A percentile compares a stretch with the other conserved stretches of the same genome.
Evolutionary conservation across 2,797 vertebrate species (phyloP).

Genomic region (Dendrocincla tyrannina): DNA sequence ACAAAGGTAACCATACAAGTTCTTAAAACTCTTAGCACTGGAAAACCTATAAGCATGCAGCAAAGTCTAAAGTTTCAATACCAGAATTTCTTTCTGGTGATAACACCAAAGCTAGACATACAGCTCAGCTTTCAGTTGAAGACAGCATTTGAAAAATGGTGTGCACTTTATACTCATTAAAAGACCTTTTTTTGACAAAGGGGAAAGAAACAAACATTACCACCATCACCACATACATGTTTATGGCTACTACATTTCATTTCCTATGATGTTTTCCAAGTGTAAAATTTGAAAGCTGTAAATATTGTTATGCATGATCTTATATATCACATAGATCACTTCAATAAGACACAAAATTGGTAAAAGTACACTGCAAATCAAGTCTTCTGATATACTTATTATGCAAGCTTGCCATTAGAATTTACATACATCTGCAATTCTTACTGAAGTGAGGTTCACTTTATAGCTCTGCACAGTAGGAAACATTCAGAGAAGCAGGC

Average conservation of each 20-base stretch:
- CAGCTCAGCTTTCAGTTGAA: neutral
- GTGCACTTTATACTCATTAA: neutral
- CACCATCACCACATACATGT: neutral
- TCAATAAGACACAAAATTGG: neutral
- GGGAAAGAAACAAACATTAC: neutral
- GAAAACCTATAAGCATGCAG: neutral
- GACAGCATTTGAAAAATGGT: neutral
- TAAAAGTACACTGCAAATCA: neutral
- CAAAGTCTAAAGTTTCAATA: neutral
- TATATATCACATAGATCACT: neutral
- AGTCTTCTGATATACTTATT: neutral
- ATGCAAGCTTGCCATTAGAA: neutral
- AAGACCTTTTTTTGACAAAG: neutral
- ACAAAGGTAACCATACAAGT: neutral
- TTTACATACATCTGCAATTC: neutral
- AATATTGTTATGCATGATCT: neutral
- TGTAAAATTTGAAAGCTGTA: neutral
- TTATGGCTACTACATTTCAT: neutral
- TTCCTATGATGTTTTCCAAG: neutral
- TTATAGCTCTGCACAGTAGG: conserved; percentile 22
- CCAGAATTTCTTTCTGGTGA: neutral
- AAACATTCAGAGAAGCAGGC: conserved; percentile 41
- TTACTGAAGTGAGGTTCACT: neutral
- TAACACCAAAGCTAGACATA: neutral
- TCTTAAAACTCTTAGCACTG: neutral